Evolutionary conservation across 92 coral and sea anemone genomes (phyloP).

Genomic region (Isaurus tuberculatus): DNA sequence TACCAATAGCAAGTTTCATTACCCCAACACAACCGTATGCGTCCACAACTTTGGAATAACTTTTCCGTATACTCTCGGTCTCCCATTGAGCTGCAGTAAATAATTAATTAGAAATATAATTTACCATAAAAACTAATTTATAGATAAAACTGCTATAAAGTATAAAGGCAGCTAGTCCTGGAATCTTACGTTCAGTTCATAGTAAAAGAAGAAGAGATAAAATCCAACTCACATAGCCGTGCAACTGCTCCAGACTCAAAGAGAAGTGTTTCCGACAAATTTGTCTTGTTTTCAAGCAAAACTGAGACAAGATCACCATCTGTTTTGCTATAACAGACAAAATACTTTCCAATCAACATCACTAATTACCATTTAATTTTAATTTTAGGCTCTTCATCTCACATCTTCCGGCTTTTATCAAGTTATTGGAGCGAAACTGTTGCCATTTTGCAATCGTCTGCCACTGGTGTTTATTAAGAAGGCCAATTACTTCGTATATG

Average conservation of each 20-base stretch:
- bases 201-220: neutral
- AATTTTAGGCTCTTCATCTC: neutral
- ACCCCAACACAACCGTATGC: constrained; percentile 97
- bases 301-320: constrained; percentile 89
- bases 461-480: neutral
- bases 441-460: neutral
- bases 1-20: constrained; percentile 85
- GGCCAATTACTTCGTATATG: neutral
- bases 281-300: constrained; percentile 82
- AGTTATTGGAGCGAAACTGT: neutral
- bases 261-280: constrained; percentile 77
- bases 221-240: constrained; percentile 72
- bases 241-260: constrained; percentile 98
- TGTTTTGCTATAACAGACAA: constrained; percentile 79
- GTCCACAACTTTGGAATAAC: constrained; percentile 87
- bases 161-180: neutral
- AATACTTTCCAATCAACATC: constrained; percentile 85
- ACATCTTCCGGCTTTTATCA: neutral
- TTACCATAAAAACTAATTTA: neutral
- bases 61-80: constrained; percentile 92
- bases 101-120: neutral
- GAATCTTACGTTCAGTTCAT: neutral
- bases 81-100: constrained; percentile 88
- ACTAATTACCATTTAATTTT: constrained; percentile 7
- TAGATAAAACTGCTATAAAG: neutral